Conservation (phyloP, 2,888 invertebrate species). For the Tholera decimalis region DNA sequence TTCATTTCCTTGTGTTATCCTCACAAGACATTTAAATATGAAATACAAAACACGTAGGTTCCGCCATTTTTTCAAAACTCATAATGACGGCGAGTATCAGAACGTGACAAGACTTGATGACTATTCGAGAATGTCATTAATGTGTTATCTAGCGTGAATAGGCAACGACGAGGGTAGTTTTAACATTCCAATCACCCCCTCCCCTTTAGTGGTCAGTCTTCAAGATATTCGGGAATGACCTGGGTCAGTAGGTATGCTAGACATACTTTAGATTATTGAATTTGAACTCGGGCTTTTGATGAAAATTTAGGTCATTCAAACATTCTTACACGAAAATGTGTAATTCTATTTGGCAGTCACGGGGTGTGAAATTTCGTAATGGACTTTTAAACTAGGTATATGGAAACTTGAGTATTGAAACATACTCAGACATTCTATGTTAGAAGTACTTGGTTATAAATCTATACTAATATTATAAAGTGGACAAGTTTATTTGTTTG, state of each 20-base stretch:
- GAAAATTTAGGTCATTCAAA: constrained; percentile 2
- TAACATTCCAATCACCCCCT: constrained; percentile 54
- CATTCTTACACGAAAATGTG: constrained; percentile 9
- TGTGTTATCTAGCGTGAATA: constrained; percentile 62
- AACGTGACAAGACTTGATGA: constrained; percentile 51
- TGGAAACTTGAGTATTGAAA: too few relatives aligned
- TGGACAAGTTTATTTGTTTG: too few relatives aligned
- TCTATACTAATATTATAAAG: too few relatives aligned
- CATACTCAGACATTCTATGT: too few relatives aligned
- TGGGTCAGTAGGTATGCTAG: constrained; percentile 13
- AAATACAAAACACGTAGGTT: constrained; percentile 53
- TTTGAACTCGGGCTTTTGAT: constrained; percentile 8
- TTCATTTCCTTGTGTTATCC: constrained; percentile 11
- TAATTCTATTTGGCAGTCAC: neutral
- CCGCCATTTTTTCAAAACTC: constrained; percentile 56
- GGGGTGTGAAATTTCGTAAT: neutral
- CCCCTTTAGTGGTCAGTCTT: constrained; percentile 16
- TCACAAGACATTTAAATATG: constrained; percentile 15
- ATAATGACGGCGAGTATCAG: constrained; percentile 51
- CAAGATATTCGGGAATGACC: constrained; percentile 51
- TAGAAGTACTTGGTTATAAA: too few relatives aligned
- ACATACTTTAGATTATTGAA: constrained; percentile 26
- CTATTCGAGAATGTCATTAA: constrained; percentile 65
- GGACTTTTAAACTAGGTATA: neutral
- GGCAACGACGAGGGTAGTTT: constrained; percentile 62